Base-by-base conservation (phyloP, 2,888 invertebrate genomes). In the Nymphalis urticae region DNA sequence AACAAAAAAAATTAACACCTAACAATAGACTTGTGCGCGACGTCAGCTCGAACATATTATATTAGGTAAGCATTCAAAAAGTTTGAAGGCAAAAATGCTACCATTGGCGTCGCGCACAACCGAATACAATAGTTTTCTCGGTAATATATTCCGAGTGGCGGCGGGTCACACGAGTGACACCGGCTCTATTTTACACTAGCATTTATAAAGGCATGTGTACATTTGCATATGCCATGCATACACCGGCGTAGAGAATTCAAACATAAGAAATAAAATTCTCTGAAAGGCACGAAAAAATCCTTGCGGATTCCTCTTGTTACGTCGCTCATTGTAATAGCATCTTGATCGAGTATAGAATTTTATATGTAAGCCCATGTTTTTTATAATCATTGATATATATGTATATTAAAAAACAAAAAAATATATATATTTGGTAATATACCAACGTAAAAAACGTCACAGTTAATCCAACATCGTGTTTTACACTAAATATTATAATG, bases 101-200 rank as follows among this genome's bases (percentile, higher is more conserved):
- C 68, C 53, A 68, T 58, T 53, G 64, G 64, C 51, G 62, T 53
- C 64, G 62, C 32, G 32, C 61, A 9, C 47, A 70, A 48, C 58
- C 62, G 19, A 66, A 70, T 54, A 53, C 75, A 73, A 75, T 75
- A 72, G 75, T 75, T 66, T 70, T 48, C 68, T 62, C 72, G 71
- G 76, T 89, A 90, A 91, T 89, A 76, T 90, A 90, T 90, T 87
- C 90, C 64, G 73, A 80, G 79, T 77, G 82, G 75, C 82, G 77
- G 69, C 79, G 81, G 90, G 90, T 90, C 90, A 87, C 75, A 72
- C 80, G 79, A 76, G 78, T 85, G 85, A 84, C 87, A 85, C 80
- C 77, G 79, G 72, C 76, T 76, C 77, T 67, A 67, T 66, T 71
- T 71, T 71, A 71, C 71, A 71, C 71, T 65, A 63, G 66, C 54